Base-by-base conservation (phyloP, 2,797 vertebrate species). In the Mormyrus proboscirostris region DNA sequence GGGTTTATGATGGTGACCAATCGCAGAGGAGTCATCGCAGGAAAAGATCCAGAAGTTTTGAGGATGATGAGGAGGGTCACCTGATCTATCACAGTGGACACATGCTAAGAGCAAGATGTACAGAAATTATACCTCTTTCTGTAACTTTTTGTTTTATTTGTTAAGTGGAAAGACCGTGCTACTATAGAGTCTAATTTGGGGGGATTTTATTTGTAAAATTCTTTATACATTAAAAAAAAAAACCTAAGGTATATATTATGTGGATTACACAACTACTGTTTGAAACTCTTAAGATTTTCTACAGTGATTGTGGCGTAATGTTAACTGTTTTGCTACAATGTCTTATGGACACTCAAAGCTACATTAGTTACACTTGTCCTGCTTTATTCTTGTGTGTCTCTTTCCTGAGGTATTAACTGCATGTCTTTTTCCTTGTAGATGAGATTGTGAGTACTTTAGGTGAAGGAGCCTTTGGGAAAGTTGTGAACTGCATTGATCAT, bases 51-150 rank as follows among this genome's bases (percentile, higher is more conserved):
- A 97, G 96, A 96, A 98, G 97, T 97, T 95, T 98, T 97, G 97
- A 97, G 97, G 97, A 97, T 97, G 98, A 99, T 98, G 98, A 95
- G 97, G 98, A 99, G 97, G 98, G 98, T 97, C 97, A 98, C 96
- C 97, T 99, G 97, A 96, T 98, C 98, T 99, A 97, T 98, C 97
- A 98, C 97, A 98, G 94, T 97, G 98, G 98, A 99, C 97, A 99
- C 96, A 95, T 97, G 96, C 97, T 98, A 95, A 98, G 95, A 97
- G 96, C 96, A 96, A 98, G 97, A 98, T 98, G 97, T 98, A 98
- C 96, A 97, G 97, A 98, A 96, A 96, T 97, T 95, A 96, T 93
- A 95, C 94, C 92, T 95, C 96, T 89, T 97, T 97, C 97, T 97
- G 93, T 96, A 95, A 94, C 94, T 95, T 95, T 96, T 95, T 93